Evolutionary conservation across 2,113 vertebrate genomes (phyloP), one percentile per base, ranked within the genome.

Genomic region (Psettodes erumei): DNA sequence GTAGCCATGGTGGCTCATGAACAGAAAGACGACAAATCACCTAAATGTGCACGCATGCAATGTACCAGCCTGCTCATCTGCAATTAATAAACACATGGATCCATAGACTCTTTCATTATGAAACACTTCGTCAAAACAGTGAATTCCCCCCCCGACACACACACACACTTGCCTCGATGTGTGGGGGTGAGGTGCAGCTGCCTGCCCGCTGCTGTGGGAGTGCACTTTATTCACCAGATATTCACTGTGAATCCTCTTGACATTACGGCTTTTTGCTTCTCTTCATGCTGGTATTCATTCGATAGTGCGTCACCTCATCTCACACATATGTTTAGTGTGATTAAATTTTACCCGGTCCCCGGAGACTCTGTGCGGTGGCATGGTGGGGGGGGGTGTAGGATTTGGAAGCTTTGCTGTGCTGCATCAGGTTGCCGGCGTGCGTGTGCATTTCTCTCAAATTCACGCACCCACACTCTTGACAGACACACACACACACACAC

Each of bases 271-370:
- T 43, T 71, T 32, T 59, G 55, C 51, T 32, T 45, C 59, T 33
- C 51, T 72, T 59, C 69, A 56, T 47, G 53, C 69, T 69, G 43
- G 9, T 63, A 8, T 82, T 66, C 63, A 55, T 67, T 82, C n/a
- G n/a, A 40, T 53, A 32, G 53, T 11, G 73, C 16, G 50, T 62
- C 71, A 62, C 21, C 19, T 58, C 77, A 61, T 45, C 54, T 64
- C 51, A 75, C 75, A 73, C 65, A 75, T 64, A 71, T 85, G 79
- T 81, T 79, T 50, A 64, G 74, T 9, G 47, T 72, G 79, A 83
- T 85, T 77, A 76, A 18, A 64, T 74, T 67, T 77, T 63, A 64
- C 16, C 47, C 60, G n/a, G 16, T 64, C 74, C 50, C 40, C 0
- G 5, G 35, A 62, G n/a, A 18, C 11, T 32, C 19, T 5, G 43